A percentile compares a stretch with the other conserved stretches of the same genome.
These are phyloP conservation scores for Sciurus vulgaris DNA, from an alignment of 2,797 vertebrate species.

Conservation along the genomic window DNA sequence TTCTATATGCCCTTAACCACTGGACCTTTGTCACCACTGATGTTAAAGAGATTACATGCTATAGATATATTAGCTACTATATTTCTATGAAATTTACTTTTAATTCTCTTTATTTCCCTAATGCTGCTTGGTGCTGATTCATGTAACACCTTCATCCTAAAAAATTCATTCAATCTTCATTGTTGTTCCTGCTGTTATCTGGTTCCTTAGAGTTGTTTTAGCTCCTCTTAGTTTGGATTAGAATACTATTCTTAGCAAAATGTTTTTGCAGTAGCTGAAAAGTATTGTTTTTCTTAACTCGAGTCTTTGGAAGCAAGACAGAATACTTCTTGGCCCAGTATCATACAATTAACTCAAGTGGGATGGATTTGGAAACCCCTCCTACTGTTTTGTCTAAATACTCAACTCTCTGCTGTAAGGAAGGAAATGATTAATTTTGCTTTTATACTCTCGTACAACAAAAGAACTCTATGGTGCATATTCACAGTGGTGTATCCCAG, in stretches of 20 bases:
- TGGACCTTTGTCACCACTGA: background rate
- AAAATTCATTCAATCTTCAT: background rate
- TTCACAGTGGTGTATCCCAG: background rate
- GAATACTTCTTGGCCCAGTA: background rate
- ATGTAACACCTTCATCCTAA: rapidly evolving
- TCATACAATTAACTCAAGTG: conserved; percentile 39
- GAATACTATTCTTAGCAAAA: conserved; percentile 9
- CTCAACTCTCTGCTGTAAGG: background rate
- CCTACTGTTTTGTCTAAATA: conserved; percentile 37
- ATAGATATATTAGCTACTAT: background rate
- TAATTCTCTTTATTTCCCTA: background rate
- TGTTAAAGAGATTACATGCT: background rate
- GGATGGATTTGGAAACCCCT: conserved; percentile 17
- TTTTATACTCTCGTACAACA: background rate
- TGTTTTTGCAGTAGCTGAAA: conserved; percentile 13
- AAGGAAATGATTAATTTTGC: conserved; percentile 32
- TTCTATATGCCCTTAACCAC: background rate
- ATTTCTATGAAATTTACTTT: background rate
- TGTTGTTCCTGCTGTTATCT: background rate
- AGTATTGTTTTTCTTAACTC: background rate
- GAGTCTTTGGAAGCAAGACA: conserved; percentile 46
- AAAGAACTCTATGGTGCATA: background rate
- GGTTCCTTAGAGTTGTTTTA: background rate
- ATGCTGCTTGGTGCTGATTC: background rate
- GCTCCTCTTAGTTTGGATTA: background rate